Conservation (phyloP, 1,140 invertebrate species). For the Meloidogyne floridensis region DNA sequence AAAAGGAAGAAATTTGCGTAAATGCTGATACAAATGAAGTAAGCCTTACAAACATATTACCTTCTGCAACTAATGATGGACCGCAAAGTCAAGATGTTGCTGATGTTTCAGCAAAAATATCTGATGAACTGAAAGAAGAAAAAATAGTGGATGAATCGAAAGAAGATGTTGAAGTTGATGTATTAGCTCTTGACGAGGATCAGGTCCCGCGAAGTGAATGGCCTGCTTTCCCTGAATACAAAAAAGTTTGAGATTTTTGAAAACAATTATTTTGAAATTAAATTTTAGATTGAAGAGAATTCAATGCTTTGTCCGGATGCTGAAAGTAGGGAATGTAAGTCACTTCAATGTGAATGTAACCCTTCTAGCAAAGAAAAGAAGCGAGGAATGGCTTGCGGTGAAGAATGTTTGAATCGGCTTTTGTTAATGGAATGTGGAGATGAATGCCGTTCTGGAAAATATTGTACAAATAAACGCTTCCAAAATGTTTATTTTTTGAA, state of each 20-base stretch:
- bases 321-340: conserved; percentile 27
- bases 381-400: conserved; percentile 34
- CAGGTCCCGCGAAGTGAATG: conserved; percentile 17
- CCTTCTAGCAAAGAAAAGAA: conserved; percentile 33
- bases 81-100: not conserved
- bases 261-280: not conserved
- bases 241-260: not conserved
- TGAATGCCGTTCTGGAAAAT: conserved; percentile 42
- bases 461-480: conserved; percentile 51
- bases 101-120: not conserved
- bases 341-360: conserved; percentile 36
- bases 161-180: conserved; percentile 3
- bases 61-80: not conserved
- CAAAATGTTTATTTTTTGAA: conserved; percentile 39
- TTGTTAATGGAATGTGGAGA: conserved; percentile 47
- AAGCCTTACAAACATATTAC: too few species aligned
- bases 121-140: not conserved
- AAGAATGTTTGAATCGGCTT: conserved; percentile 44
- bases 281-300: conserved; percentile 11
- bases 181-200: not conserved
- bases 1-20: too few species aligned
- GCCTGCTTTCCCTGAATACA: conserved; percentile 25
- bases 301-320: conserved; percentile 15
- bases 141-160: not conserved
- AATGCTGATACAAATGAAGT: too few species aligned